Evolutionary conservation across 2,888 invertebrate genomes (phyloP).

Genomic region (Latheticus oryzae): DNA sequence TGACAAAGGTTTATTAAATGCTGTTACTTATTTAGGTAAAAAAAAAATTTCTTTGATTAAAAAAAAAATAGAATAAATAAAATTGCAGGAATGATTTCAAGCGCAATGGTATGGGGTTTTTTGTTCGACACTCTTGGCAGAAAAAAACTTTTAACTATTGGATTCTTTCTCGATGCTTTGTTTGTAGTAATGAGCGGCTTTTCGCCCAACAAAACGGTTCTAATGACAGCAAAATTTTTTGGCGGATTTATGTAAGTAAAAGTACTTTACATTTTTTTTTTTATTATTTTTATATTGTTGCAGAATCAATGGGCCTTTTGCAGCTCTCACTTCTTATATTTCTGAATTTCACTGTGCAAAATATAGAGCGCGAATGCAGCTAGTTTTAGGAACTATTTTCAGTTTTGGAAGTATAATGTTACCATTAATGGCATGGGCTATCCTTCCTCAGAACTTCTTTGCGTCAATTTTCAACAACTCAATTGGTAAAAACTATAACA

Average conservation of each 20-base stretch:
- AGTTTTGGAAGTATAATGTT: conserved; percentile 73
- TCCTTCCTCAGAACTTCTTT: conserved; percentile 69
- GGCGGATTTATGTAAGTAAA: conserved; percentile 58
- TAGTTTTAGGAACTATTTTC: conserved; percentile 75
- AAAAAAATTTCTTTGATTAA: too few species aligned
- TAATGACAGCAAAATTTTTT: conserved; percentile 76
- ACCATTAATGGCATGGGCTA: conserved; percentile 77
- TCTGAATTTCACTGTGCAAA: conserved; percentile 78
- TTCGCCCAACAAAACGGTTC: conserved; percentile 74
- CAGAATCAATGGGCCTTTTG: conserved; percentile 49
- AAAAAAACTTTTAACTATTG: conserved; percentile 74
- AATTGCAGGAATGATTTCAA: conserved; percentile 81
- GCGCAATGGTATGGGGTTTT: conserved; percentile 82
- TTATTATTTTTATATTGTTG: conserved; percentile 38
- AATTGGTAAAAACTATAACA: conserved; percentile 56
- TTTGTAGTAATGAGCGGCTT: conserved; percentile 74
- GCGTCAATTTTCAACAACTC: conserved; percentile 51
- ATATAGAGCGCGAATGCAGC: conserved; percentile 73
- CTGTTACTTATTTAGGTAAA: conserved; percentile 28
- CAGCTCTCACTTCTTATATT: conserved; percentile 66
- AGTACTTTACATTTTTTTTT: not conserved
- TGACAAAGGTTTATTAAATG: conserved; percentile 63
- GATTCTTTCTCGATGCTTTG: conserved; percentile 73
- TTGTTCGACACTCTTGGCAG: conserved; percentile 79
- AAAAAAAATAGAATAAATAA: too few species aligned